These are phyloP conservation scores for Gallinago stenura DNA, from an alignment of 2,797 vertebrate species.

Conservation along the genomic window DNA sequence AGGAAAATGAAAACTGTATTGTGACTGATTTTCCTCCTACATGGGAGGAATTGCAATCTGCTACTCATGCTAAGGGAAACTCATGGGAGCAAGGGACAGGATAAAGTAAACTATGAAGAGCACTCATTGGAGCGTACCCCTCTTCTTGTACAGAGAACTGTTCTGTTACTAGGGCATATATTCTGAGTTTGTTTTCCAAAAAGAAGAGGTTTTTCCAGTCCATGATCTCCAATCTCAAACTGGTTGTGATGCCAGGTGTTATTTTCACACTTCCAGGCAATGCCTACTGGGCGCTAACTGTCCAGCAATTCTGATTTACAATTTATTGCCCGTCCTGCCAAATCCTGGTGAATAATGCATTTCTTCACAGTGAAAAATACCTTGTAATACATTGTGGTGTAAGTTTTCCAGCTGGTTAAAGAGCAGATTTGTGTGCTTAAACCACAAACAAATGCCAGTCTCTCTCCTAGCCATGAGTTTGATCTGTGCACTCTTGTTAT, in stretches of 20 bases:
- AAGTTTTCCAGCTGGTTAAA: background rate
- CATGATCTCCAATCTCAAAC: background rate
- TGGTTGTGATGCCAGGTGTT: background rate
- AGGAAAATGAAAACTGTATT: background rate
- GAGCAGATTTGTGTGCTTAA: background rate
- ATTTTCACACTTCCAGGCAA: background rate
- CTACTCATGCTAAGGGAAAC: background rate
- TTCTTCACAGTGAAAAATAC: background rate
- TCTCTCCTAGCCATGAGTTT: background rate
- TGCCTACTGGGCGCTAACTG: background rate
- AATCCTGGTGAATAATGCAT: accelerated
- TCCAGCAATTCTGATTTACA: background rate
- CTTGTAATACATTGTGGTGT: background rate
- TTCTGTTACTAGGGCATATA: background rate
- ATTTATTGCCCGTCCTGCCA: background rate
- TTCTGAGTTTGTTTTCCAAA: background rate
- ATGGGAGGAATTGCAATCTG: background rate
- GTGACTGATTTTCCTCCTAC: background rate
- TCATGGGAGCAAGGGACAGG: background rate
- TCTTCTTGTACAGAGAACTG: background rate
- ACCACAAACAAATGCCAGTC: background rate
- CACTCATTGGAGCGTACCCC: background rate
- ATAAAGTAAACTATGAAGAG: background rate
- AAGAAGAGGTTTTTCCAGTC: background rate
- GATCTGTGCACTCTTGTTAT: background rate